Percentiles rank a stretch among this genome's conserved stretches.
These are phyloP conservation scores for Bombus waltoni DNA, from an alignment of 1,140 invertebrate genomes.

Conservation along the genomic window DNA sequence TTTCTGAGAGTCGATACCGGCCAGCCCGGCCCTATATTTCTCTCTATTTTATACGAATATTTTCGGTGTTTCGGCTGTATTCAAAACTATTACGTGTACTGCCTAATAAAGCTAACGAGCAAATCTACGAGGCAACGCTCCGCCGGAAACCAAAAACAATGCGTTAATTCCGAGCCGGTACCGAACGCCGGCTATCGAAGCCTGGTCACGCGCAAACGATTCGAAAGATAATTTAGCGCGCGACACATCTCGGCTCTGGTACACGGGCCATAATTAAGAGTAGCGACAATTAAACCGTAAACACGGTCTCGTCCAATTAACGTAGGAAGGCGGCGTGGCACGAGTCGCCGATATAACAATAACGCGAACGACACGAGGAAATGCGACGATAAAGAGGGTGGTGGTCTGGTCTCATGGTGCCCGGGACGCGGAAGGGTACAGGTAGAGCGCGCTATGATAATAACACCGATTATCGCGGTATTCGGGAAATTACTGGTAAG, in stretches of 20 bases:
- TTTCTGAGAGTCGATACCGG: background rate
- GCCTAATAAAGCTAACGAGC: background rate
- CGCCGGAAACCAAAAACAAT: background rate
- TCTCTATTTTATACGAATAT: background rate
- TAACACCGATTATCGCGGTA: conserved; percentile 77
- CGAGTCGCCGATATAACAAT: conserved; percentile 49
- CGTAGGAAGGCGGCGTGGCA: conserved; percentile 40
- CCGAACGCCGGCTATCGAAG: conserved; percentile 3
- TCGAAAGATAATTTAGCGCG: conserved; percentile 43
- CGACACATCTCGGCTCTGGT: background rate
- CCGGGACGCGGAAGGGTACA: conserved; percentile 12
- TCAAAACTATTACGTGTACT: too few species aligned
- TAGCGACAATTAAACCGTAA: conserved; percentile 59
- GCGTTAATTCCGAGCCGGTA: background rate
- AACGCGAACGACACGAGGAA: conserved; percentile 57
- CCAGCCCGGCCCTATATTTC: background rate
- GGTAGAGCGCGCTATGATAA: conserved; percentile 67
- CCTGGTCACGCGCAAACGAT: conserved; percentile 12
- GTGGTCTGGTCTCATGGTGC: background rate
- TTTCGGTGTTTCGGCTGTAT: background rate
- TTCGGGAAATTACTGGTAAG: conserved; percentile 75
- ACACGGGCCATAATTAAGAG: conserved; percentile 51
- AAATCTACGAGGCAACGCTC: too few species aligned
- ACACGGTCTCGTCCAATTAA: conserved; percentile 62
- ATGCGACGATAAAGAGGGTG: conserved; percentile 40